Conservation (phyloP, 2,888 invertebrate genomes). For the Apodemia zela region DNA sequence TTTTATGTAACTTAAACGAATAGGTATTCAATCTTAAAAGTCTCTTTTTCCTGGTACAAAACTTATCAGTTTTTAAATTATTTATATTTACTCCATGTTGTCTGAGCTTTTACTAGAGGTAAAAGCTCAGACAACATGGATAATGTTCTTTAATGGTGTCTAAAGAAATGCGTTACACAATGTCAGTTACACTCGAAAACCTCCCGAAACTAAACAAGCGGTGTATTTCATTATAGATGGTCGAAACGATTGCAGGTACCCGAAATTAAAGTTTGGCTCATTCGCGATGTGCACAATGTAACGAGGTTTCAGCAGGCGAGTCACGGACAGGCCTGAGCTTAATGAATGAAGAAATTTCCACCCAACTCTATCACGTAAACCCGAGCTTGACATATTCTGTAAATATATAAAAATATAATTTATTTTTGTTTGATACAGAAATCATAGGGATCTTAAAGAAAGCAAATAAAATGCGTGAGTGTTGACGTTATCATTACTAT, state of each 20-base stretch:
- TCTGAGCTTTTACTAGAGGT: no score
- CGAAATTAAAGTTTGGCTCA: slow-evolving; percentile 74
- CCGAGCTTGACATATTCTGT: neutral
- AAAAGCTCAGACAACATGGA: neutral
- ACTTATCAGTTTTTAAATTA: no score
- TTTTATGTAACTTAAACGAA: no score
- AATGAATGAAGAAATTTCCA: neutral
- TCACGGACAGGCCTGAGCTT: slow-evolving; percentile 55
- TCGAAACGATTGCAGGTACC: slow-evolving; percentile 59
- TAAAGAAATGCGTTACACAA: slow-evolving; percentile 44
- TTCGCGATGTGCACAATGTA: slow-evolving; percentile 59
- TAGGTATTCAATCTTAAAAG: no score
- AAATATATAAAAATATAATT: neutral
- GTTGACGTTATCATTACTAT: no score
- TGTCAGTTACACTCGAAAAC: slow-evolving; percentile 56
- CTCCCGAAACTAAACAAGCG: slow-evolving; percentile 62
- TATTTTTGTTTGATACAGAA: neutral
- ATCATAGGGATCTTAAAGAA: no score
- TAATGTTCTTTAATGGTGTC: slow-evolving; percentile 31
- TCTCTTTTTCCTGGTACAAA: no score
- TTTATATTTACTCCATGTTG: no score
- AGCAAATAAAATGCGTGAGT: no score
- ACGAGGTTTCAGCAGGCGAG: slow-evolving; percentile 59
- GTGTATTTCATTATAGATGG: slow-evolving; percentile 66
- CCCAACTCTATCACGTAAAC: neutral